These are phyloP conservation scores for Dioctria rufipes DNA, from an alignment of 2,888 invertebrate species.

Conservation along the genomic window DNA sequence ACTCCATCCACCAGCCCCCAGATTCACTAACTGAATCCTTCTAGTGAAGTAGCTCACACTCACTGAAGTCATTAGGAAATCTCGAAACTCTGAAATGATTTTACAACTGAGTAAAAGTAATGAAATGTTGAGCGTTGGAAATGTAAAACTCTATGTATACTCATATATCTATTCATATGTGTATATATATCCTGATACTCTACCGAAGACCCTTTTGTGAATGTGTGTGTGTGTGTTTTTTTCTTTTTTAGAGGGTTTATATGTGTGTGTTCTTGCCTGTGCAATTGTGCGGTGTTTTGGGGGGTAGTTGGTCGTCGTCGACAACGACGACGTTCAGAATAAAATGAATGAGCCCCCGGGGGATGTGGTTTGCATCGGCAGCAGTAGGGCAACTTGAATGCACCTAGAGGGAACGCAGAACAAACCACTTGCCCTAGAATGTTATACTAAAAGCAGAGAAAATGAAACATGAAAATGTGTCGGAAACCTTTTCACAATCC, in stretches of 20 bases:
- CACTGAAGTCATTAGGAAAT: slow-evolving; percentile 26
- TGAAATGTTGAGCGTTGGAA: slow-evolving; percentile 19
- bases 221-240: slow-evolving; percentile 19
- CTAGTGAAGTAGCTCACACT: background rate
- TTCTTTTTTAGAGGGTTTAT: background rate
- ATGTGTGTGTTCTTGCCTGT: slow-evolving; percentile 8
- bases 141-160: slow-evolving; percentile 20
- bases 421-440: slow-evolving; percentile 46
- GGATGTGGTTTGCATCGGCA: slow-evolving; percentile 17
- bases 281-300: slow-evolving; percentile 4
- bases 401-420: slow-evolving; percentile 34
- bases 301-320: slow-evolving; percentile 4
- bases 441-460: slow-evolving; percentile 23
- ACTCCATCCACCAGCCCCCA: no score
- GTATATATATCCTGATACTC: no score
- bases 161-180: background rate
- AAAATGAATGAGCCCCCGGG: background rate
- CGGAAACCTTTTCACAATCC: slow-evolving; percentile 32
- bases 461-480: slow-evolving; percentile 46
- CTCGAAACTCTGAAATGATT: slow-evolving; percentile 36
- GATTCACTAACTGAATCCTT: no score
- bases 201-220: background rate
- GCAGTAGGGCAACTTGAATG: slow-evolving; percentile 39
- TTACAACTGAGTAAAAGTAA: slow-evolving; percentile 25
- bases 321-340: background rate